These are phyloP conservation scores for Cyphomyrus discorhynchus DNA, from an alignment of 2,113 vertebrate species.

Conservation along the genomic window DNA sequence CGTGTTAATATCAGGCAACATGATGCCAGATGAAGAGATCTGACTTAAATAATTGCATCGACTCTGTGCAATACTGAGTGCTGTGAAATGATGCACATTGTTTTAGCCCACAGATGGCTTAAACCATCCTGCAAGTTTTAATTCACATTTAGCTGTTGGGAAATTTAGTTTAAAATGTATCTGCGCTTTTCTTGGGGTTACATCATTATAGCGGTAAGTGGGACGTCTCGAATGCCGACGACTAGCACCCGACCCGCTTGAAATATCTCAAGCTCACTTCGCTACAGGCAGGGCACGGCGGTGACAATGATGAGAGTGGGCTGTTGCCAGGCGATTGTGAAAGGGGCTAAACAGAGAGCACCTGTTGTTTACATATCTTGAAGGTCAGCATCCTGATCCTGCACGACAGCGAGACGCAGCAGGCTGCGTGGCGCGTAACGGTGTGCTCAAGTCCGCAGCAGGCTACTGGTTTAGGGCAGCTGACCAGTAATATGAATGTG, in stretches of 20 bases:
- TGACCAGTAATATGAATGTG: not conserved
- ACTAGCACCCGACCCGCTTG: too few species aligned
- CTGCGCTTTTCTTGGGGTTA: not conserved
- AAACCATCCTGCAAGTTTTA: not conserved
- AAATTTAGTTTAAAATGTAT: not conserved
- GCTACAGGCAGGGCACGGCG: not conserved
- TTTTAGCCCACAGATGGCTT: not conserved
- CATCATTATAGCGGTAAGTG: not conserved
- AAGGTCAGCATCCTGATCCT: not conserved
- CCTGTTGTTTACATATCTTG: not conserved
- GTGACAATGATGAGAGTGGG: not conserved
- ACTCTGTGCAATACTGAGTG: not conserved
- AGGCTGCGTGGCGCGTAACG: not conserved
- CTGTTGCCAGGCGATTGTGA: not conserved
- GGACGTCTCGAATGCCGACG: not conserved
- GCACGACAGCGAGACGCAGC: not conserved
- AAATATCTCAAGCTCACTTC: not conserved
- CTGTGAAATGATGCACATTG: not conserved
- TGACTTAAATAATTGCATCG: not conserved
- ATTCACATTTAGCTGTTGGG: not conserved
- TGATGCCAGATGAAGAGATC: not conserved
- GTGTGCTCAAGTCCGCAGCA: not conserved
- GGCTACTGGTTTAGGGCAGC: not conserved
- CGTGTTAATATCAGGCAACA: not conserved
- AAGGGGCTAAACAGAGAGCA: not conserved